Base-by-base conservation (phyloP, 1,140 invertebrate species). In the Drosophila gunungcola region DNA sequence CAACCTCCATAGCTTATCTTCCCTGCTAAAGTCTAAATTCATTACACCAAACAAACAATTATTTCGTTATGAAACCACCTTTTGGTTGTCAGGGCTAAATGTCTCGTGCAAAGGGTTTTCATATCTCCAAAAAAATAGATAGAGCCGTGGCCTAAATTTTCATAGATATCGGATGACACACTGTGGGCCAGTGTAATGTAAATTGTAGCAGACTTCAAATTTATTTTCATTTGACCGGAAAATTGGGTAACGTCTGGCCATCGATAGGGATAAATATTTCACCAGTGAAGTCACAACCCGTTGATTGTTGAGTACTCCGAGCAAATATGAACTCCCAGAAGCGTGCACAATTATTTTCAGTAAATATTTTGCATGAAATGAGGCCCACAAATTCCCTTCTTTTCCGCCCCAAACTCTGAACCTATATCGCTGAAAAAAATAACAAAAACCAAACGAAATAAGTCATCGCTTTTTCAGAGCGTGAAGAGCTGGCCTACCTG, bases 401-500 rank as follows among this genome's bases (percentile, higher is more conserved):
- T 72, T 45, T 53, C 3, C 45, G 16, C 45, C 61, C 16, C 29
- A 43, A 57, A 65, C 42, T 45, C 34, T 51, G 25, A 4, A 21
- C 16, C 16, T 29, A 55, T 56, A 45, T 73, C 43, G 46, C 49
- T 41, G 53, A 80, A 46, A 52, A 38, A 45, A 36, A 42, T 29
- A 51, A 34, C 11, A 27, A n/a, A 34, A 49, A 73, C 60, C 65
- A 34, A 39, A 36, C 36, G 69, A 70, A 70, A 70, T 70, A 70
- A 86, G 79, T 78, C 65, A 82, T 58, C 64, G 82, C 55, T 86
- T 89, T 86, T 88, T 88, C 79, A 82, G 83, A 88, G 83, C 83
- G 83, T 88, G 83, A 88, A 88, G 84, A 89, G 80, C 83, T 88
- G 77, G 64, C 65, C 79, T 88, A 86, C 82, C 82, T 88, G 82